phyloP scores from a whole-genome alignment of 2,113 vertebrate species.

The Tetraodon nigroviridis region DNA sequence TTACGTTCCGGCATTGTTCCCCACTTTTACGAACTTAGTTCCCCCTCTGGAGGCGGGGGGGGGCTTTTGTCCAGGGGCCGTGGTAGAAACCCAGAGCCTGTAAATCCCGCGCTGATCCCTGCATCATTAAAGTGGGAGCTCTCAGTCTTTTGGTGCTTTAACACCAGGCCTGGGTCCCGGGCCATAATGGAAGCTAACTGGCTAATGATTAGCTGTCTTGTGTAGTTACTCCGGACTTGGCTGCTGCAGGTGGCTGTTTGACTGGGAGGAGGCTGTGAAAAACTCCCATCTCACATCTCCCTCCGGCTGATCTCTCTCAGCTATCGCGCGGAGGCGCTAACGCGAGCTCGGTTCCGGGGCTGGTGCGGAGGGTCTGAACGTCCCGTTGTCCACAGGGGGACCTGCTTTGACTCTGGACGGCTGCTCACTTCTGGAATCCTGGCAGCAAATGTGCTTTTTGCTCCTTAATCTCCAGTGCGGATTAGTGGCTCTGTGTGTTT shows the following conservation, averaged over 20 bases:
- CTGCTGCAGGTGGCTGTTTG: slow-evolving; percentile 30
- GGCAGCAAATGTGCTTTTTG: slow-evolving; percentile 48
- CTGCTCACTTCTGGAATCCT: slow-evolving; percentile 14
- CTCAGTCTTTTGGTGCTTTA: slow-evolving; percentile 58
- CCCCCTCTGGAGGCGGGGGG: slow-evolving; percentile 38
- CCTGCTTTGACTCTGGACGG: slow-evolving; percentile 9
- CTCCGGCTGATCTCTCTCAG: background rate
- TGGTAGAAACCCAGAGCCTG: slow-evolving; percentile 40
- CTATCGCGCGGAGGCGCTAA: no score
- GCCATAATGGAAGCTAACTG: slow-evolving; percentile 67
- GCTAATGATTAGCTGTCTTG: slow-evolving; percentile 71
- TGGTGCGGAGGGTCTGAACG: no score
- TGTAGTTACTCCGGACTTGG: slow-evolving; percentile 36
- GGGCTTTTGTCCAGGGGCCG: slow-evolving; percentile 53
- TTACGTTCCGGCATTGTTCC: slow-evolving; percentile 51
- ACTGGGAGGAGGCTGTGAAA: slow-evolving; percentile 31
- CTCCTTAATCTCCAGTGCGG: slow-evolving; percentile 54
- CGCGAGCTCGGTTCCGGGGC: no score
- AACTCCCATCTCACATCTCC: slow-evolving; percentile 27
- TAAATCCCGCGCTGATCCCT: slow-evolving; percentile 66
- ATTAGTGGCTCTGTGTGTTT: slow-evolving; percentile 62
- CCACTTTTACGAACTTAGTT: slow-evolving; percentile 58
- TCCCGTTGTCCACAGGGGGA: background rate
- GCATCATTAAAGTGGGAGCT: slow-evolving; percentile 67
- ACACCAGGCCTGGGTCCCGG: slow-evolving; percentile 57